These are phyloP conservation scores for Tiliacea citrago DNA, from an alignment of 2,888 invertebrate genomes.

Conservation along the genomic window DNA sequence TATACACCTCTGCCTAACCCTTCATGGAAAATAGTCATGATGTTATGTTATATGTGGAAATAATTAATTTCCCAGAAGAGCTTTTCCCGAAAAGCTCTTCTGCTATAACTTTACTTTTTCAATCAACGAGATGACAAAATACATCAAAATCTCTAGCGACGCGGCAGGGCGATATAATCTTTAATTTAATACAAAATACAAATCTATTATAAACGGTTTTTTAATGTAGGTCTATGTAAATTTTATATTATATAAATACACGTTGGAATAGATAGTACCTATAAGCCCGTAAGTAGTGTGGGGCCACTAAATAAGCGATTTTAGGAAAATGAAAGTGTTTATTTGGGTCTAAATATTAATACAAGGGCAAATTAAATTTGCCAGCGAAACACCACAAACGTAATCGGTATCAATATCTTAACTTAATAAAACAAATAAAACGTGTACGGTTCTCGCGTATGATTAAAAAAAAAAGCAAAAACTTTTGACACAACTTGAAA, in stretches of 20 bases:
- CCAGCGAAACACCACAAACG: too few relatives aligned
- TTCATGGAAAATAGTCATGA: too few relatives aligned
- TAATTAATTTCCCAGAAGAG: background rate
- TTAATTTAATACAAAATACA: conserved; percentile 49
- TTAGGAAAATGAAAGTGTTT: background rate
- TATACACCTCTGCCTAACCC: too few relatives aligned
- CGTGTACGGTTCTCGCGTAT: too few relatives aligned
- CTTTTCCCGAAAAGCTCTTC: background rate
- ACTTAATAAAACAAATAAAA: too few relatives aligned
- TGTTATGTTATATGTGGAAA: background rate
- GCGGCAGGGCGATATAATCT: conserved; percentile 35
- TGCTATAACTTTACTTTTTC: background rate
- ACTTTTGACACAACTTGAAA: too few relatives aligned
- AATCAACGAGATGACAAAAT: conserved; percentile 7
- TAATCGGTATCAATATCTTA: too few relatives aligned
- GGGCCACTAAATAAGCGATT: conserved; percentile 24
- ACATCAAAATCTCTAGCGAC: background rate
- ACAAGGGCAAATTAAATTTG: too few relatives aligned
- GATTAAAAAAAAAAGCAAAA: too few relatives aligned
- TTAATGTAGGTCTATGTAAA: conserved; percentile 54
- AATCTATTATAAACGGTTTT: conserved; percentile 49
- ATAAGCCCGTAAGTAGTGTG: conserved; percentile 17
- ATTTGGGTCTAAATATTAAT: too few relatives aligned
- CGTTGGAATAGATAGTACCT: conserved; percentile 44
- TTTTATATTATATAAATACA: conserved; percentile 49